Evolutionary conservation across 2,797 vertebrate genomes (phyloP).

Genomic region (Masticophis lateralis): DNA sequence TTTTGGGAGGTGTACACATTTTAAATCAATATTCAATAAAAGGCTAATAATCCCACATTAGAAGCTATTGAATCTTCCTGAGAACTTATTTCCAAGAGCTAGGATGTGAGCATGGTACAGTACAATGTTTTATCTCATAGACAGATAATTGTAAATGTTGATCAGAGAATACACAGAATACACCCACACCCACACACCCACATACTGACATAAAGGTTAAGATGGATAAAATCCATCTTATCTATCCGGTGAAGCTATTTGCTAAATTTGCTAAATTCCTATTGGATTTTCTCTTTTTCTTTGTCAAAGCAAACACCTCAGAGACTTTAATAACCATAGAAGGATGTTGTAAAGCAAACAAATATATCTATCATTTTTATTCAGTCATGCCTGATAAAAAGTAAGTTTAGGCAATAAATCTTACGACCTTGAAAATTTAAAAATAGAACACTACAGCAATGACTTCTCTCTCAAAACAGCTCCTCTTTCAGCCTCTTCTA

Average conservation of each 20-base stretch:
- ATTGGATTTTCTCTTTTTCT: slow-evolving; percentile 48
- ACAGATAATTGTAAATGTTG: slow-evolving; percentile 59
- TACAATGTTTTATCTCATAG: slow-evolving; percentile 28
- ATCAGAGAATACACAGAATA: slow-evolving; percentile 51
- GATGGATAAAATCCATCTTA: background rate
- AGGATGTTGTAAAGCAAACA: slow-evolving; percentile 65
- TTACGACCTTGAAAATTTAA: slow-evolving; percentile 65
- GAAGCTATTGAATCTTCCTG: background rate
- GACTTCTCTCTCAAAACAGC: slow-evolving; percentile 36
- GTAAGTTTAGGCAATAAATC: slow-evolving; percentile 66
- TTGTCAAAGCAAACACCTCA: slow-evolving; percentile 63
- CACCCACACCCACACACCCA: slow-evolving; percentile 42
- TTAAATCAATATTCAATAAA: background rate
- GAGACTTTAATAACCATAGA: slow-evolving; percentile 63
- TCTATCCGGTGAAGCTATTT: background rate
- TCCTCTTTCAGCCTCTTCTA: slow-evolving; percentile 18
- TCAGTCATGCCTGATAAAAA: slow-evolving; percentile 65
- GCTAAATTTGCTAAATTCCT: slow-evolving; percentile 52
- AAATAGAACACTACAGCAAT: slow-evolving; percentile 40
- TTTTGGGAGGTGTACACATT: background rate
- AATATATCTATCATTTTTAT: slow-evolving; percentile 71
- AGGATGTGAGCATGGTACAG: background rate
- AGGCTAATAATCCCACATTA: background rate
- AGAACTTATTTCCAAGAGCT: background rate
- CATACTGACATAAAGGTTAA: slow-evolving; percentile 72